Evolutionary conservation across 2,888 invertebrate genomes (phyloP).

Genomic region (Schrankia costaestrigalis): DNA sequence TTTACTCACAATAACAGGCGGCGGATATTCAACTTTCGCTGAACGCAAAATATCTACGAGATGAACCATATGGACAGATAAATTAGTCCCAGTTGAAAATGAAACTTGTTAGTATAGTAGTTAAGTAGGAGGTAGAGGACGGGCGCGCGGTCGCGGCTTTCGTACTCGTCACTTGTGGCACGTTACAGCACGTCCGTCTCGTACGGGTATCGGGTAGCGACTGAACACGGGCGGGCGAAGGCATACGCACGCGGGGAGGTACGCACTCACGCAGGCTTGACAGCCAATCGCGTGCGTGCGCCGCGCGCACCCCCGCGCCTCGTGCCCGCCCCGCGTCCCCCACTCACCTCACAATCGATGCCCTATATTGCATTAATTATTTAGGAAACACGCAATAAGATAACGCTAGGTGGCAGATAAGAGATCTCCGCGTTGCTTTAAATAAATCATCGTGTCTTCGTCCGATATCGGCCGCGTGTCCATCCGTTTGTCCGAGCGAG

Average conservation of each 20-base stretch:
- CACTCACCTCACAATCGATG: constrained; percentile 80
- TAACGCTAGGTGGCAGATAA: constrained; percentile 80
- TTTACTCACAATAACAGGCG: constrained; percentile 87
- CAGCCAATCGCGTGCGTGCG: constrained; percentile 79
- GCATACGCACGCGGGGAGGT: constrained; percentile 76
- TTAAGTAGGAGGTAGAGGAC: constrained; percentile 48
- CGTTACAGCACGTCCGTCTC: constrained; percentile 51
- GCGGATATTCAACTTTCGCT: constrained; percentile 88
- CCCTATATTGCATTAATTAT: constrained; percentile 82
- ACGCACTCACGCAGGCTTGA: constrained; percentile 77
- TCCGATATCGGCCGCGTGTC: constrained; percentile 26
- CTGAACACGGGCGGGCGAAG: constrained; percentile 63
- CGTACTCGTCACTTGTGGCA: constrained; percentile 51
- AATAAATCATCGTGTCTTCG: constrained; percentile 68
- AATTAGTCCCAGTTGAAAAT: constrained; percentile 60
- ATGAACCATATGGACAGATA: constrained; percentile 89
- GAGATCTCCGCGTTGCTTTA: constrained; percentile 67
- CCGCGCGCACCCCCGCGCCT: constrained; percentile 76
- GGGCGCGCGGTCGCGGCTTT: constrained; percentile 52
- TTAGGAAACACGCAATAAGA: constrained; percentile 82
- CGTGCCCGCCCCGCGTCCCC: constrained; percentile 62
- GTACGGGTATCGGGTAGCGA: constrained; percentile 61
- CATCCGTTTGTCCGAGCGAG: constrained; percentile 32
- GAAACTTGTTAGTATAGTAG: constrained; percentile 50
- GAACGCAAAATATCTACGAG: constrained; percentile 89